Percentiles rank a stretch among this genome's conserved stretches.
Evolutionary conservation across 2,797 vertebrate species (phyloP).

Genomic region (Danio albolineatus): DNA sequence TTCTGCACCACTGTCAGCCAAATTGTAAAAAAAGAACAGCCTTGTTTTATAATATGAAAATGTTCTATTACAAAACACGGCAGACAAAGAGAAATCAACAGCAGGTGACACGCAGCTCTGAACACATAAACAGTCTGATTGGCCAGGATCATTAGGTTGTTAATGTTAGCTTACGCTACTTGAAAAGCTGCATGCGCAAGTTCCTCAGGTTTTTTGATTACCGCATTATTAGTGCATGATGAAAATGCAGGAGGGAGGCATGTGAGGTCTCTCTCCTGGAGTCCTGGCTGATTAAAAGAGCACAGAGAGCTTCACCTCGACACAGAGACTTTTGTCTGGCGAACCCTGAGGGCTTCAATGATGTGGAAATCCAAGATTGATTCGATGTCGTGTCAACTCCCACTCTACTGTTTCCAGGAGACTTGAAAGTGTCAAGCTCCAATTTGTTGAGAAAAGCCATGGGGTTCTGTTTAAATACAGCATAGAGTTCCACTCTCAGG

Average conservation of each 20-base stretch:
- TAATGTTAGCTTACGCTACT: conserved; percentile 31
- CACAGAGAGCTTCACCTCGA: conserved; percentile 48
- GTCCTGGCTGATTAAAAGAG: conserved; percentile 63
- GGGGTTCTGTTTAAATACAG: conserved; percentile 62
- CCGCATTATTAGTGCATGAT: conserved; percentile 62
- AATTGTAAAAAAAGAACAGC: background rate
- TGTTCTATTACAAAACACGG: background rate
- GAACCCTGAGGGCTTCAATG: conserved; percentile 56
- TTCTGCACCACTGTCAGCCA: background rate
- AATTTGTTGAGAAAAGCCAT: conserved; percentile 67
- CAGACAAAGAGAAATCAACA: background rate
- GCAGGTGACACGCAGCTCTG: background rate
- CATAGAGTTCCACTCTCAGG: conserved; percentile 39
- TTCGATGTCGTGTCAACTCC: conserved; percentile 64
- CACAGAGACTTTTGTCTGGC: conserved; percentile 39
- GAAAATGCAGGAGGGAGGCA: conserved; percentile 48
- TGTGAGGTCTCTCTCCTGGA: conserved; percentile 45
- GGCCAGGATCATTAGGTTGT: conserved; percentile 29
- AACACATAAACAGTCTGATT: conserved; percentile 28
- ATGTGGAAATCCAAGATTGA: conserved; percentile 69
- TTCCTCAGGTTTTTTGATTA: conserved; percentile 48
- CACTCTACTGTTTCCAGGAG: conserved; percentile 56
- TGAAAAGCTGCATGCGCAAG: background rate
- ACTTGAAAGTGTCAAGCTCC: conserved; percentile 65
- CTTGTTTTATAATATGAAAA: background rate